Evolutionary conservation across 2,113 vertebrate species (phyloP).

Genomic region (Anarhynchus alexandrinus): DNA sequence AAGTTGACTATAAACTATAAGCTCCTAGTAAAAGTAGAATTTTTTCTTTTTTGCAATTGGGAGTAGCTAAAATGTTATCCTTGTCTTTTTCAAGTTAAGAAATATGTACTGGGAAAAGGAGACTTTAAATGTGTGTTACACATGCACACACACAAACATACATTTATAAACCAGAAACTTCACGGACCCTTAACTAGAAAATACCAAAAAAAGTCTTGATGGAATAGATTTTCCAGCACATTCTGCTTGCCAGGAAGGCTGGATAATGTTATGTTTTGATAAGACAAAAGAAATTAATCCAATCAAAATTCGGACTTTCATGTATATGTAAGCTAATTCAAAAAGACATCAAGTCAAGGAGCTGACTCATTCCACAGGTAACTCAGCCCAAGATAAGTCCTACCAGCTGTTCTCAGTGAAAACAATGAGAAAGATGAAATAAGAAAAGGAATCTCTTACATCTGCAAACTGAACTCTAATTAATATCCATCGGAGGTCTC

Average conservation of each 20-base stretch:
- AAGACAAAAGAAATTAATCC: slow-evolving; percentile 15
- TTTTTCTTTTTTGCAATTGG: background rate
- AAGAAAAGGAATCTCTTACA: slow-evolving; percentile 35
- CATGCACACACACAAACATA: background rate
- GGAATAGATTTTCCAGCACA: slow-evolving; percentile 2
- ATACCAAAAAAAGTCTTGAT: background rate
- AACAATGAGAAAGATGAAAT: slow-evolving; percentile 37
- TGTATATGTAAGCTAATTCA: background rate
- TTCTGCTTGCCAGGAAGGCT: background rate
- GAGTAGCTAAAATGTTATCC: background rate
- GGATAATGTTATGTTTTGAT: slow-evolving; percentile 2
- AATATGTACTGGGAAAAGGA: background rate
- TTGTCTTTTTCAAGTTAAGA: background rate
- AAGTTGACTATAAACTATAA: background rate
- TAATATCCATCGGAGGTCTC: slow-evolving; percentile 54
- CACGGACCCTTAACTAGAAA: background rate
- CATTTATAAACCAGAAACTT: background rate
- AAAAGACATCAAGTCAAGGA: slow-evolving; percentile 3
- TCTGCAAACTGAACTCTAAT: slow-evolving; percentile 59
- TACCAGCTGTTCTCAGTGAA: slow-evolving; percentile 40
- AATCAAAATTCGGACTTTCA: slow-evolving; percentile 7
- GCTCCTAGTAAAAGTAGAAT: background rate
- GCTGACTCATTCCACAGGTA: slow-evolving; percentile 53
- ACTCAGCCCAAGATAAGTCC: slow-evolving; percentile 7
- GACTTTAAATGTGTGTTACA: background rate